phyloP scores from a whole-genome alignment of 2,113 vertebrate species.

The Mastomys coucha region DNA sequence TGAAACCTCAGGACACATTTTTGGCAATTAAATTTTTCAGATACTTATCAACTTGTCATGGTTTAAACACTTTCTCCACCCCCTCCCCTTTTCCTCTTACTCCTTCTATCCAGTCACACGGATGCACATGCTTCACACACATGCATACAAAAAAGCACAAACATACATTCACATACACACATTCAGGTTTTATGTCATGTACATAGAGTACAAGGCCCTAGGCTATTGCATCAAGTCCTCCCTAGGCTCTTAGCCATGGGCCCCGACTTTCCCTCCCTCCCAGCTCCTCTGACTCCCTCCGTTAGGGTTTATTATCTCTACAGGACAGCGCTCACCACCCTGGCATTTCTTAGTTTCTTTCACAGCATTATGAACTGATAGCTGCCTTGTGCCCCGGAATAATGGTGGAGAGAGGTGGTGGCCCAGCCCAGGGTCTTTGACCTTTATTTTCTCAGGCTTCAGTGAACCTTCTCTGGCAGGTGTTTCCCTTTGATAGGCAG shows the following conservation, averaged over 20 bases:
- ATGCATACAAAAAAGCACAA: not conserved
- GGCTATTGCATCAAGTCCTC: not conserved
- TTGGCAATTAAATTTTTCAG: conserved; percentile 62
- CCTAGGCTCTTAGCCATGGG: no score
- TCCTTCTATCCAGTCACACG: not conserved
- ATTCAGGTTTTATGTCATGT: not conserved
- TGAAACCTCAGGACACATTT: conserved; percentile 23
- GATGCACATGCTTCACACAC: not conserved
- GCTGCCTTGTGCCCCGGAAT: not conserved
- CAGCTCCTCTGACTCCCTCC: not conserved
- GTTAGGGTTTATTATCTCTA: not conserved
- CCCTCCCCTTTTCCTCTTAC: not conserved
- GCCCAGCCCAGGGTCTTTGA: not conserved
- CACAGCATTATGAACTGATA: not conserved
- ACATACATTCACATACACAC: not conserved
- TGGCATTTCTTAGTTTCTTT: not conserved
- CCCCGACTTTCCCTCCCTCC: not conserved
- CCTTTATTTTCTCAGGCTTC: conserved; percentile 39
- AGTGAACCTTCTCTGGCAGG: not conserved
- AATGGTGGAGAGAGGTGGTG: not conserved
- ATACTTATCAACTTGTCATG: conserved; percentile 51
- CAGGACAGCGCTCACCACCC: not conserved
- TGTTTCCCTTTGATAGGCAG: conserved; percentile 37
- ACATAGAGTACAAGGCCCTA: not conserved
- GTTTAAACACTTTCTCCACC: not conserved